A percentile compares a stretch with the other conserved stretches of the same genome.
These are phyloP conservation scores for Linnaemya tessellans DNA, from an alignment of 2,888 invertebrate species.

Conservation along the genomic window DNA sequence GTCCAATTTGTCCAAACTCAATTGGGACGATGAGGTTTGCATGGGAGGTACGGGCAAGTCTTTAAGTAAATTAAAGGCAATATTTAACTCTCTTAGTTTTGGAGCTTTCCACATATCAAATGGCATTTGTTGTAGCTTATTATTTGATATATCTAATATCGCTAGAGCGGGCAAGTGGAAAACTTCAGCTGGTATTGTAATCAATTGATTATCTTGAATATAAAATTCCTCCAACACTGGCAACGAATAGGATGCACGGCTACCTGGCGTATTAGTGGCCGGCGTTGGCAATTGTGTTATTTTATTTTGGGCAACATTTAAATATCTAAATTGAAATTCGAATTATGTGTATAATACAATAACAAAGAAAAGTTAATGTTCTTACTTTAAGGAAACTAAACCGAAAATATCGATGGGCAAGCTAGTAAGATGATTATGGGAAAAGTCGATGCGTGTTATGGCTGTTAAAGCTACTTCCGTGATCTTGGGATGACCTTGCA, in stretches of 20 bases:
- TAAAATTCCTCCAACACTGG: conserved; percentile 95
- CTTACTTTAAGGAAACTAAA: conserved; percentile 89
- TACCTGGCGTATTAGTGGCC: conserved; percentile 68
- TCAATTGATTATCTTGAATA: conserved; percentile 95
- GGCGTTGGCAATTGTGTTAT: conserved; percentile 88
- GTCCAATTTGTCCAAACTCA: conserved; percentile 80
- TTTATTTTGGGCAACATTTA: conserved; percentile 95
- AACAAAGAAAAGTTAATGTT: conserved; percentile 36
- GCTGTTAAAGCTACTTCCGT: conserved; percentile 91
- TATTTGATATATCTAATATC: conserved; percentile 96
- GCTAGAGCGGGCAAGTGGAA: conserved; percentile 91
- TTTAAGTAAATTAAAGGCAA: conserved; percentile 93
- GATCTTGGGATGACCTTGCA: conserved; percentile 88
- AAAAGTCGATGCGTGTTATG: conserved; percentile 96
- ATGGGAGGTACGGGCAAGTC: conserved; percentile 87
- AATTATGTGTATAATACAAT: not conserved
- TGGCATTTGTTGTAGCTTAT: conserved; percentile 93
- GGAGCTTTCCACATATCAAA: conserved; percentile 94
- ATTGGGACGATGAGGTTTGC: conserved; percentile 80
- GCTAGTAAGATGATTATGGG: conserved; percentile 91
- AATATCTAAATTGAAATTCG: conserved; percentile 84
- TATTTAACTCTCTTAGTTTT: conserved; percentile 93
- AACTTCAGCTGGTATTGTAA: conserved; percentile 90
- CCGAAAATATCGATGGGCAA: conserved; percentile 93
- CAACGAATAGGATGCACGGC: conserved; percentile 85